phyloP scores from a whole-genome alignment of 2,113 vertebrate genomes.

The Polypterus senegalus region DNA sequence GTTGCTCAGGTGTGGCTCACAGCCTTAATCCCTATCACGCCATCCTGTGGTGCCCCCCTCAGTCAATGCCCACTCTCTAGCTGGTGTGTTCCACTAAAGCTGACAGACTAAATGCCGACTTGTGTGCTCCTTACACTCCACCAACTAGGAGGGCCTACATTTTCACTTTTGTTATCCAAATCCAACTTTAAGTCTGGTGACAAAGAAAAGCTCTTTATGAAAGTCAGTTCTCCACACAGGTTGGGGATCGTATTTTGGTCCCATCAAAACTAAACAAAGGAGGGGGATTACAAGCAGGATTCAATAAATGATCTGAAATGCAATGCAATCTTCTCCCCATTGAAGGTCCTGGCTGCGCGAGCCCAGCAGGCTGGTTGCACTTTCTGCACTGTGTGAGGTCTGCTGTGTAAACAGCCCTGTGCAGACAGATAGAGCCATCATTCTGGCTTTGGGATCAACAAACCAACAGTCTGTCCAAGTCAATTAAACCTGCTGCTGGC shows the following conservation, averaged over 20 bases:
- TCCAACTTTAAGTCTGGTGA: slow-evolving; percentile 28
- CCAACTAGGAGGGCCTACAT: slow-evolving; percentile 33
- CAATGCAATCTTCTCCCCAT: slow-evolving; percentile 76
- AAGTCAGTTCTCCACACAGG: slow-evolving; percentile 48
- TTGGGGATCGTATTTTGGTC: slow-evolving; percentile 56
- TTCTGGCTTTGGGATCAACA: slow-evolving; percentile 78
- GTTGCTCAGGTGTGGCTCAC: too few species aligned
- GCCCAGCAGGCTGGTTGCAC: slow-evolving; percentile 61
- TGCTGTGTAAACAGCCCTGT: slow-evolving; percentile 79
- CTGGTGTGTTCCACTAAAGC: too few species aligned
- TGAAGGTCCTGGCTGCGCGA: slow-evolving; percentile 53
- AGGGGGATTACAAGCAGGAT: slow-evolving; percentile 58
- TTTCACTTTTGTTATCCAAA: background rate
- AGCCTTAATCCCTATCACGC: too few species aligned
- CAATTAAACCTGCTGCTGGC: slow-evolving; percentile 58
- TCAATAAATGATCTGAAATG: slow-evolving; percentile 91
- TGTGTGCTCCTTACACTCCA: slow-evolving; percentile 14
- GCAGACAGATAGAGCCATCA: slow-evolving; percentile 80
- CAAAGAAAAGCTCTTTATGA: slow-evolving; percentile 19
- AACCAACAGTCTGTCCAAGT: slow-evolving; percentile 77
- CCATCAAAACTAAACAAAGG: slow-evolving; percentile 64
- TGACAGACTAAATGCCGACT: too few species aligned
- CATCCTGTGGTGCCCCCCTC: too few species aligned
- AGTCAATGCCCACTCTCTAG: too few species aligned
- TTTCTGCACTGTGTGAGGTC: slow-evolving; percentile 90